Evolutionary conservation across 2,113 vertebrate species (phyloP).

Genomic region (Hyperopisus bebe): DNA sequence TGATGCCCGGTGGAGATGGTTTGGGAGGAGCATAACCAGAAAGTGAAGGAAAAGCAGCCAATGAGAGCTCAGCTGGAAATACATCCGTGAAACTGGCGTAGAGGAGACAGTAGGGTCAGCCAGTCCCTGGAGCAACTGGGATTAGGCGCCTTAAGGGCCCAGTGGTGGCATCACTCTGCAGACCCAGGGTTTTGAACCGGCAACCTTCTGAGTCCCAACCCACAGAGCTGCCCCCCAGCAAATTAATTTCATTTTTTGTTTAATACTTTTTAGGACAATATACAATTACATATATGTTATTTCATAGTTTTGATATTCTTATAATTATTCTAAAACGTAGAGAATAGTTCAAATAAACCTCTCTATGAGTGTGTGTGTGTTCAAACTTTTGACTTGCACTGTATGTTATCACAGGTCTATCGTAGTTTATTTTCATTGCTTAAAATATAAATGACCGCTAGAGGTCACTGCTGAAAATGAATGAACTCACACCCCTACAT

Average conservation of each 20-base stretch:
- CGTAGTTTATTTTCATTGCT: neutral
- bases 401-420: neutral
- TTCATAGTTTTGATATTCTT: neutral
- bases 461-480: constrained; percentile 6
- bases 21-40: neutral
- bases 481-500: neutral
- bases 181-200: neutral
- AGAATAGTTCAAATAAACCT: neutral
- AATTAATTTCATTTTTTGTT: neutral
- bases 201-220: neutral
- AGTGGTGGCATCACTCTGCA: neutral
- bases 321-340: neutral
- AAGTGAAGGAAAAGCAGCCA: neutral
- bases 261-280: neutral
- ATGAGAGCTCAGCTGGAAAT: neutral
- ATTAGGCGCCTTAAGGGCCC: neutral
- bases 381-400: neutral
- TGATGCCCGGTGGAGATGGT: neutral
- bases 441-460: neutral
- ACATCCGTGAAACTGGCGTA: neutral
- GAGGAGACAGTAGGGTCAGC: neutral
- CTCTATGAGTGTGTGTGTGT: neutral
- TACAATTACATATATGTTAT: neutral
- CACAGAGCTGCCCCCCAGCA: neutral
- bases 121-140: neutral